These are phyloP conservation scores for Danaus plexippus DNA, from an alignment of 1,140 invertebrate species.

Conservation along the genomic window DNA sequence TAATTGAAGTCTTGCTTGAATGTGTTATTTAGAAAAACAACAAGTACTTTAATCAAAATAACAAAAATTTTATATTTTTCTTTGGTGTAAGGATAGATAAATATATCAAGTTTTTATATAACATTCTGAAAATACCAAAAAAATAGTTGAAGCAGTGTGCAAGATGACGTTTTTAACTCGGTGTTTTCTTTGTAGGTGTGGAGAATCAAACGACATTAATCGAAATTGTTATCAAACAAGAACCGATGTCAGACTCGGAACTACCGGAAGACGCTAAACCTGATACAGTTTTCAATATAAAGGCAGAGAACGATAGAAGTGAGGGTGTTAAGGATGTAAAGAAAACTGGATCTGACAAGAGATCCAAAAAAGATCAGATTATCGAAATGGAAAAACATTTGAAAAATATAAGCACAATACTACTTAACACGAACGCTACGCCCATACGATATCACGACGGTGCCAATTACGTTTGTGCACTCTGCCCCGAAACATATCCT, in stretches of 20 bases:
- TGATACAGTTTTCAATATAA: background rate
- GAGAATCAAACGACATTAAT: slow-evolving; percentile 11
- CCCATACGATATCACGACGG: slow-evolving; percentile 29
- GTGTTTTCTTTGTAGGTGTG: slow-evolving; percentile 24
- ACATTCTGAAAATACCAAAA: slow-evolving; percentile 2
- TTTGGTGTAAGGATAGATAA: too few species aligned
- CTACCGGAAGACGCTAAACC: too few species aligned
- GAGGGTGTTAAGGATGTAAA: slow-evolving; percentile 5
- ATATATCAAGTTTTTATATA: too few species aligned
- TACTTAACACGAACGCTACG: slow-evolving; percentile 40
- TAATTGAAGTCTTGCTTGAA: too few species aligned
- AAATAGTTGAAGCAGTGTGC: slow-evolving; percentile 11
- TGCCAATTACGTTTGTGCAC: slow-evolving; percentile 33
- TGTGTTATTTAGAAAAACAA: too few species aligned
- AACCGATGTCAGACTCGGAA: slow-evolving; percentile 16
- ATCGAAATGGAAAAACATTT: slow-evolving; percentile 30
- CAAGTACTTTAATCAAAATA: too few species aligned
- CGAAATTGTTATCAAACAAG: slow-evolving; percentile 18
- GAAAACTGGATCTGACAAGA: slow-evolving; percentile 7
- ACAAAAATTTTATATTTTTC: too few species aligned
- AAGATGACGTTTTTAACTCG: slow-evolving; percentile 17
- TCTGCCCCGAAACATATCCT: slow-evolving; percentile 30
- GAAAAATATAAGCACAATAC: slow-evolving; percentile 34
- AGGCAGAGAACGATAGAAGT: slow-evolving; percentile 5
- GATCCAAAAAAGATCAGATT: slow-evolving; percentile 13